A percentile compares a stretch with the other conserved stretches of the same genome.
Evolutionary conservation across 2,888 invertebrate genomes (phyloP).

Genomic region (Palloptera scutellata): DNA sequence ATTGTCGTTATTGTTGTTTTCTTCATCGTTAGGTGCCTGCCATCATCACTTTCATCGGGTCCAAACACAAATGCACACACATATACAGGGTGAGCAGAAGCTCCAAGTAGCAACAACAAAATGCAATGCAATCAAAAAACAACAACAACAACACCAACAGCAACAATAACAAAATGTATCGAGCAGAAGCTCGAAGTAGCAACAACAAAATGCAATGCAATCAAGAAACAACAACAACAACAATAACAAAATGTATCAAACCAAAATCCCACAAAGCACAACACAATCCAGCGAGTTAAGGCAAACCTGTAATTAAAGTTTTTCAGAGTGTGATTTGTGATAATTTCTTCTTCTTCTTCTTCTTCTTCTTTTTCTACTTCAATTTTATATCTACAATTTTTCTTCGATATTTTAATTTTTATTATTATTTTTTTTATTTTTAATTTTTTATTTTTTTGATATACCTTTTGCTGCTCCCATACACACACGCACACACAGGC

Average conservation of each 20-base stretch:
- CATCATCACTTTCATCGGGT: too few species aligned
- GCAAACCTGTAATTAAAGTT: not conserved
- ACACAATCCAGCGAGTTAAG: too few species aligned
- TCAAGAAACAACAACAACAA: conserved; percentile 4
- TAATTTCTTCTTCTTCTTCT: not conserved
- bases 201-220: not conserved
- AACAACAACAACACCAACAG: conserved; percentile 3
- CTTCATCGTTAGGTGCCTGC: too few species aligned
- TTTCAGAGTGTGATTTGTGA: not conserved
- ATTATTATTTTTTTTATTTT: too few species aligned
- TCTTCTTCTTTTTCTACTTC: not conserved
- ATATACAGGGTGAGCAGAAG: not conserved
- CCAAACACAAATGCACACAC: not conserved
- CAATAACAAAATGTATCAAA: not conserved
- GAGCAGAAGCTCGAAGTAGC: not conserved
- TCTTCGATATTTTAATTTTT: too few species aligned
- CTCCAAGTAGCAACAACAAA: not conserved
- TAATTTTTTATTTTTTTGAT: too few species aligned
- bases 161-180: not conserved
- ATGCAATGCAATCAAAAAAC: not conserved
- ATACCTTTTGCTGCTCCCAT: too few species aligned
- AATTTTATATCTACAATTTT: not conserved
- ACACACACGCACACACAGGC: too few species aligned
- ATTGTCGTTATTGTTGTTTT: too few species aligned
- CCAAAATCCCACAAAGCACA: not conserved